phyloP scores from a whole-genome alignment of 2,888 invertebrate genomes.

The Aleiodes alternator region DNA sequence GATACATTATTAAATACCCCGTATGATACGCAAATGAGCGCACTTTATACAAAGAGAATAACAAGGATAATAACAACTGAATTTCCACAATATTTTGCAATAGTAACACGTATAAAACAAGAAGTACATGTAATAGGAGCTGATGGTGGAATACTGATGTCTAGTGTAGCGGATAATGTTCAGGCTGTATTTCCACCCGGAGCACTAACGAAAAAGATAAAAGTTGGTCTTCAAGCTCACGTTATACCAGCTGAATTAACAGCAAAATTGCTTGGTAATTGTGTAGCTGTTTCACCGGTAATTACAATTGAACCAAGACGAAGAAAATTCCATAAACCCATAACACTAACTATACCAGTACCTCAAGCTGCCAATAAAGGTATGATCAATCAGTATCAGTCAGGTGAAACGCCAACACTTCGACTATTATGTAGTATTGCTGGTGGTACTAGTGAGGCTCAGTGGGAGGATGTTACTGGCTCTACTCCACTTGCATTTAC shows the following conservation, averaged over 20 bases:
- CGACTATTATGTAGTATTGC: slow-evolving; percentile 96
- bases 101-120: slow-evolving; percentile 95
- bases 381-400: slow-evolving; percentile 89
- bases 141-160: slow-evolving; percentile 97
- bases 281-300: slow-evolving; percentile 97
- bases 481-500: slow-evolving; percentile 97
- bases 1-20: slow-evolving; percentile 80
- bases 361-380: slow-evolving; percentile 80
- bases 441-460: slow-evolving; percentile 96
- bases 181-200: slow-evolving; percentile 94
- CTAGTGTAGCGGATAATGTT: slow-evolving; percentile 86
- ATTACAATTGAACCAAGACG: slow-evolving; percentile 98
- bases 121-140: slow-evolving; percentile 98
- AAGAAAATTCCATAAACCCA: slow-evolving; percentile 98
- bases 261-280: slow-evolving; percentile 93
- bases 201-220: slow-evolving; percentile 99
- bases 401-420: slow-evolving; percentile 87
- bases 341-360: slow-evolving; percentile 94
- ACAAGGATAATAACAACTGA: slow-evolving; percentile 96
- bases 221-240: slow-evolving; percentile 98
- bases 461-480: slow-evolving; percentile 99
- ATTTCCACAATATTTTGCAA: slow-evolving; percentile 98
- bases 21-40: slow-evolving; percentile 78
- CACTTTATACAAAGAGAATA: slow-evolving; percentile 82
- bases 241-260: slow-evolving; percentile 91